Base-by-base conservation (phyloP, 2,888 invertebrate species). In the Trichopoda pennipes region DNA sequence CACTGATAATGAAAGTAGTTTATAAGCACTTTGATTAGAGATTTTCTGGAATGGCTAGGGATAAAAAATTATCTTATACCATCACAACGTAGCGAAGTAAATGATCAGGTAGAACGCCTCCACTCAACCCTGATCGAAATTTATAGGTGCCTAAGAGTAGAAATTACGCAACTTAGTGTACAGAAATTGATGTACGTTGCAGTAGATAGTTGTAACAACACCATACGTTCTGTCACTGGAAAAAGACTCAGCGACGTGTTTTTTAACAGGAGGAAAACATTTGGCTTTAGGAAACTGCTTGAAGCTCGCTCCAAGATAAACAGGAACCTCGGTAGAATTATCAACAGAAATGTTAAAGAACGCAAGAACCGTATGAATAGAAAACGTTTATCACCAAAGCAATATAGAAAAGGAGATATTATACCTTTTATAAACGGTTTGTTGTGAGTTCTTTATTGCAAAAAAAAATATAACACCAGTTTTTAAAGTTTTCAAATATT, bases 71-170 rank as follows among this genome's bases (percentile, higher is more conserved):
- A 80, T 10, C 55, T 66, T 23, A 81, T 79, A 0, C 80, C 84
- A 19, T 61, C 70, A 9, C 78, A 85, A 10, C 56, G 74, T 10
- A 85, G 84, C n/a, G 84, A 85, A 17, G 84, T 81, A 10, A 85
- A 85, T 23, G 81, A 84, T 1, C 70, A 77, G 2, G 78, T 85
- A 1, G 85, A 85, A 55, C 38, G 84, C 0, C 21, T 84, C 1
- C 81, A 85, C 53, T 85, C n/a, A n/a, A n/a, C n/a, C n/a, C n/a
- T n/a, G n/a, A n/a, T n/a, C 81, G 83, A 85, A 55, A 84, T 85
- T 14, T 66, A 80, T 4, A 64, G 84, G 12, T 85, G 84, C 16
- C 73, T 86, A 8, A 76, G 72, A 9, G 55, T 16, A 12, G 81
- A 84, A 72, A 66, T 63, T 4, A 17, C 16, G 69, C n/a, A 80